Base-by-base conservation (phyloP, 2,113 vertebrate genomes). In the Prinia subflava region DNA sequence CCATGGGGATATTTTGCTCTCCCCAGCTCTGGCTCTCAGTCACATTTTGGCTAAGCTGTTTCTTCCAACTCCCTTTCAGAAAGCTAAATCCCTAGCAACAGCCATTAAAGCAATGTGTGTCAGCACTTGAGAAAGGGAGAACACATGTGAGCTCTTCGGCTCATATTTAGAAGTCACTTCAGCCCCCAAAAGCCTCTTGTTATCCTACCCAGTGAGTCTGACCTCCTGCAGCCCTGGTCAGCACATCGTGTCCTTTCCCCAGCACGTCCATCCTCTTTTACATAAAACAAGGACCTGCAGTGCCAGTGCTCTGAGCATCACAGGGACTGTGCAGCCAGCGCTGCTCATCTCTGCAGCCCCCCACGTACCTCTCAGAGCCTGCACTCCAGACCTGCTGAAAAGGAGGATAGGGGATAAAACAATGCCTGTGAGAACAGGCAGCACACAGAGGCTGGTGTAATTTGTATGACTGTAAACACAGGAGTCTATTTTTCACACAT, bases 231-330 rank as follows among this genome's bases (percentile, higher is more conserved):
- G 63, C 63, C 20, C 46, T 24, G 63, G 55, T 55, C 81, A 92
- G 89, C 53, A 88, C 57, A 67, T 30, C 0, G 0, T 20, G 75
- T 86, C 57, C 67, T 53, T 57, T 85, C 27, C 62, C 37, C 31
- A 57, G 67, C 15, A 2, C 0, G 0, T 63, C 18, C 0, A 0
- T 30, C 18, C 39, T 71, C 55, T 42, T 82, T 60, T 33, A 64
- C 2, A 0, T 41, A 27, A 84, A 82, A 47, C 35, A 33, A 67
- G 55, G 28, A 20, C 67, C 39, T 5, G 6, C 17, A 10, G 13
- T 16, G 62, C 53, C 68, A 73, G 4, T 1, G 31, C 24, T 55
- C 76, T 70, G 79, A 41, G 80, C 27, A 47, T 12, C 60, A 15
- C 0, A 0, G 57, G 35, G 22, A 24, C 59, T 7, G 30, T 11